A percentile compares a stretch with the other conserved stretches of the same genome.
phyloP scores from a whole-genome alignment of 2,797 vertebrate species.

The Bucorvus abyssinicus region DNA sequence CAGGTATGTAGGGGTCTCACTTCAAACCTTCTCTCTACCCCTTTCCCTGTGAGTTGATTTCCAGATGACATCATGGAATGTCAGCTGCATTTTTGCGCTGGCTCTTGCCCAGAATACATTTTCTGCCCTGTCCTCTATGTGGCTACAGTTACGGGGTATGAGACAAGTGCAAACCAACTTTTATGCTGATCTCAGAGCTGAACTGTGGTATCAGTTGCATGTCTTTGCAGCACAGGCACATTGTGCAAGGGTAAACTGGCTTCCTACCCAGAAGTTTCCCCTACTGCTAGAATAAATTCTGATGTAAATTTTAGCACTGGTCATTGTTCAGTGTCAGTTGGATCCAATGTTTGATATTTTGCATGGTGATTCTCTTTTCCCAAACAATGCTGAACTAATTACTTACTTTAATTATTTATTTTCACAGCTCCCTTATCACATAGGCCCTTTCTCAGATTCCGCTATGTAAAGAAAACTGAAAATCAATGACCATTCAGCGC shows the following conservation, averaged over 20 bases:
- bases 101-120: background rate
- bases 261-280: background rate
- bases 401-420: slow-evolving; percentile 14
- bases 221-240: background rate
- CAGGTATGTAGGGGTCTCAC: background rate
- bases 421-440: background rate
- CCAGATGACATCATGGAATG: background rate
- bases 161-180: background rate
- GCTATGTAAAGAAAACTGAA: background rate
- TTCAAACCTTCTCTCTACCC: background rate
- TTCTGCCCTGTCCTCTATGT: background rate
- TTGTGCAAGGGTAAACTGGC: background rate
- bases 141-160: background rate
- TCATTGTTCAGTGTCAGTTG: background rate
- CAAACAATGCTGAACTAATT: background rate
- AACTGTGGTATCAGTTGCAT: background rate
- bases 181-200: background rate
- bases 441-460: background rate
- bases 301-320: background rate
- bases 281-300: background rate
- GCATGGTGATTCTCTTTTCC: background rate
- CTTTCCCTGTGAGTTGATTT: background rate
- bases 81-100: background rate
- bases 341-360: background rate
- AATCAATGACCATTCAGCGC: background rate